phyloP scores from a whole-genome alignment of 2,797 vertebrate species.

The Alcedo atthis region DNA sequence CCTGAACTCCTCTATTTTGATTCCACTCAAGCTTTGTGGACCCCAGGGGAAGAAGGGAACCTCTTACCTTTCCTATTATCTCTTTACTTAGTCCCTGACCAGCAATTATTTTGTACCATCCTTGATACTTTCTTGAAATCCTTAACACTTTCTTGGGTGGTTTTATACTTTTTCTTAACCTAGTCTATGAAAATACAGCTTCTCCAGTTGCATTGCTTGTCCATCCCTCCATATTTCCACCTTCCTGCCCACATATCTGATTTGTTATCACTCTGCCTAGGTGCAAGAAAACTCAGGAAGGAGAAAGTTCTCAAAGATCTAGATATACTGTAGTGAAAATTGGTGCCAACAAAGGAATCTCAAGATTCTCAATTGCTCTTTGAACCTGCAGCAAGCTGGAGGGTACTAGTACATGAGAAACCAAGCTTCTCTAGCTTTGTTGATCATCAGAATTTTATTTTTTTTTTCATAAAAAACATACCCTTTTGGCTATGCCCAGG shows the following conservation, averaged over 20 bases:
- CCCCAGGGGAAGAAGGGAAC: background rate
- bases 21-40: background rate
- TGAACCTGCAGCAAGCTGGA: background rate
- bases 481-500: background rate
- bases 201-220: background rate
- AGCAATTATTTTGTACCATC: background rate
- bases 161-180: background rate
- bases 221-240: background rate
- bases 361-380: background rate
- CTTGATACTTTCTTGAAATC: background rate
- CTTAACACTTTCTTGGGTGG: background rate
- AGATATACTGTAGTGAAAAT: background rate
- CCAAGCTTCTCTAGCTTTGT: background rate
- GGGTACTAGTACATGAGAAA: background rate
- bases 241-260: rapidly evolving
- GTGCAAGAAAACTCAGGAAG: background rate
- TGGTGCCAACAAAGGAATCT: background rate
- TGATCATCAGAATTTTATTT: background rate
- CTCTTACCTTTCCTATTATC: background rate
- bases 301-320: background rate
- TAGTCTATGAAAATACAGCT: background rate
- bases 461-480: background rate
- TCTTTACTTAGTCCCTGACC: background rate
- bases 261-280: background rate
- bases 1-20: background rate